These are phyloP conservation scores for Netta rufina DNA, from an alignment of 2,797 vertebrate genomes.

Conservation along the genomic window DNA sequence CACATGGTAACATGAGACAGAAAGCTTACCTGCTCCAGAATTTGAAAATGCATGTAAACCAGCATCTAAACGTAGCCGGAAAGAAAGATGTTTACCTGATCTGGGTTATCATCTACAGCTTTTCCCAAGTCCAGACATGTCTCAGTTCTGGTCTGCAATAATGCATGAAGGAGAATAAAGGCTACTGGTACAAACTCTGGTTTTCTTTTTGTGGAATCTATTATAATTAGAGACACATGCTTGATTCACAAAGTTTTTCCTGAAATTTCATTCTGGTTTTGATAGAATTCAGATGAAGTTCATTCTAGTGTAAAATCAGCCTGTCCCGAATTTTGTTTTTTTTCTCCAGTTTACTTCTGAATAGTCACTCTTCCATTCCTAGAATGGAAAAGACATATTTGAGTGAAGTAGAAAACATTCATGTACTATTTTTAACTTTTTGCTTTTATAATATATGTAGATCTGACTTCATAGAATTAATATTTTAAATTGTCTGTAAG, in stretches of 20 bases:
- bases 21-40: background rate
- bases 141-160: background rate
- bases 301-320: background rate
- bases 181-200: background rate
- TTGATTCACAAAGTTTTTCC: background rate
- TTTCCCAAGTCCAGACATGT: background rate
- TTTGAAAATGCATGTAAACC: background rate
- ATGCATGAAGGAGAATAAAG: background rate
- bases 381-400: background rate
- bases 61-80: background rate
- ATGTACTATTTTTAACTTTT: background rate
- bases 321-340: background rate
- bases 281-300: background rate
- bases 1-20: background rate
- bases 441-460: background rate
- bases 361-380: background rate
- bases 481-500: background rate
- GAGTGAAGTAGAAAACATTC: background rate
- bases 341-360: background rate
- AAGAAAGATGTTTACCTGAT: background rate
- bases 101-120: background rate
- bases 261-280: background rate
- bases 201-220: background rate
- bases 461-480: background rate
- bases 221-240: background rate